Base-by-base conservation (phyloP, 1,140 invertebrate genomes). In the Euglossa dilemma region DNA sequence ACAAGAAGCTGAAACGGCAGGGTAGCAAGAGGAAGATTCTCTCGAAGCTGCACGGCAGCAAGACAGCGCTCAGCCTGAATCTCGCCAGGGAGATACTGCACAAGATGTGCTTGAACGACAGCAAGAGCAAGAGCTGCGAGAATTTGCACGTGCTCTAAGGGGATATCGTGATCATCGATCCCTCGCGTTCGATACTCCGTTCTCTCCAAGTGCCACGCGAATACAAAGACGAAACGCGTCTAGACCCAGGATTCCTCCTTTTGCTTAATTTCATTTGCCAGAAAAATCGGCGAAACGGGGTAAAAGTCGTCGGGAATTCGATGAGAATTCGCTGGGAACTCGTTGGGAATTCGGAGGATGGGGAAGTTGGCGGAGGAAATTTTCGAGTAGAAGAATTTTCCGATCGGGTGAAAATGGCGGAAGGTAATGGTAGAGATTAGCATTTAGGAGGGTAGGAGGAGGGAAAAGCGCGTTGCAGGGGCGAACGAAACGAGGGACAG, bases 101-200 rank as follows among this genome's bases (percentile, higher is more conserved):
- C 85, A 98, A 98, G 92, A 97, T 98, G 87, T 98, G 97, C 91
- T 95, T 98, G 84, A 97, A 97, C 88, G 97, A 98, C 93, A 96
- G 96, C 63, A 98, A 98, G 94, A 98, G 97, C 25, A 98, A 98
- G 91, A 98, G 97, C 72, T 98, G 98, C 92, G 98, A 98, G 93
- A 98, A 98, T 93, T 94, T 98, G 71, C 97, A 98, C 92, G 97
- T 98, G 80, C 95, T 98, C 72, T 98, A 97, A 96, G 89, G n/a
- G 28, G 18, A 59, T 66, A 36, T 76, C 16, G 25, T 47, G 23
- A 61, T n/a, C 52, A 56, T n/a, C 23, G 56, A 23, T 23, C 20
- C 0, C 5, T 57, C 0, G 18, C 11, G 20, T 12, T 64, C 63
- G 28, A 64, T 43, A 23, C 43, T 63, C 20, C 14, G 1, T 6